phyloP scores from a whole-genome alignment of 2,113 vertebrate genomes.

The Nycticorax nycticorax region DNA sequence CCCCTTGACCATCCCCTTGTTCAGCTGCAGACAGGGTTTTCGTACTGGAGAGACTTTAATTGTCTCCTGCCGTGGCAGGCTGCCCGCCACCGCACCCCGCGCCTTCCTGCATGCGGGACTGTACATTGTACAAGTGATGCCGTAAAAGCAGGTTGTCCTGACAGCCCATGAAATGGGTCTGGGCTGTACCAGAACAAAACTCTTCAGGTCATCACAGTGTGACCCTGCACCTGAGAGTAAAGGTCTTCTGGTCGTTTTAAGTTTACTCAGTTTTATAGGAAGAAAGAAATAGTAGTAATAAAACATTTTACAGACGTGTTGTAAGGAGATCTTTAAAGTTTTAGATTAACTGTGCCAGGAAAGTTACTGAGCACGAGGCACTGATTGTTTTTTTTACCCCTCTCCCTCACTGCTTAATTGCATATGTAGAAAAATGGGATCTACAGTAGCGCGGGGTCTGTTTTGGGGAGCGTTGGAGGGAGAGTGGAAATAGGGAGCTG shows the following conservation, averaged over 20 bases:
- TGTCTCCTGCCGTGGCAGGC: not conserved
- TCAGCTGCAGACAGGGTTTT: not conserved
- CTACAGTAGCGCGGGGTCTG: not conserved
- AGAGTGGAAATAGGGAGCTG: not conserved
- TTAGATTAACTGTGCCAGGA: not conserved
- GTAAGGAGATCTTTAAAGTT: not conserved
- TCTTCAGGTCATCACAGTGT: not conserved
- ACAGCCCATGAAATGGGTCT: not conserved
- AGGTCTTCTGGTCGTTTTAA: not conserved
- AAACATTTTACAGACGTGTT: not conserved
- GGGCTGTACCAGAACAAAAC: not conserved
- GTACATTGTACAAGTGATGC: fast-evolving
- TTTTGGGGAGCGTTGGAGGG: not conserved
- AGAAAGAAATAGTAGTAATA: not conserved
- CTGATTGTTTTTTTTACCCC: not conserved
- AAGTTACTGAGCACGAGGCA: not conserved
- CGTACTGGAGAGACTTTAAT: not conserved
- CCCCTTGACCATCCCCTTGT: not conserved
- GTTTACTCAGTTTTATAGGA: not conserved
- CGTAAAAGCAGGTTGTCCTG: not conserved
- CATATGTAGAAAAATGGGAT: not conserved
- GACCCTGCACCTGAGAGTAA: not conserved
- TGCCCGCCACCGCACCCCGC: not conserved
- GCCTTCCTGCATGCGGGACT: fast-evolving
- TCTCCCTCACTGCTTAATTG: not conserved